Evolutionary conservation across 2,113 vertebrate species (phyloP).

Genomic region (Oenanthe oenanthe): DNA sequence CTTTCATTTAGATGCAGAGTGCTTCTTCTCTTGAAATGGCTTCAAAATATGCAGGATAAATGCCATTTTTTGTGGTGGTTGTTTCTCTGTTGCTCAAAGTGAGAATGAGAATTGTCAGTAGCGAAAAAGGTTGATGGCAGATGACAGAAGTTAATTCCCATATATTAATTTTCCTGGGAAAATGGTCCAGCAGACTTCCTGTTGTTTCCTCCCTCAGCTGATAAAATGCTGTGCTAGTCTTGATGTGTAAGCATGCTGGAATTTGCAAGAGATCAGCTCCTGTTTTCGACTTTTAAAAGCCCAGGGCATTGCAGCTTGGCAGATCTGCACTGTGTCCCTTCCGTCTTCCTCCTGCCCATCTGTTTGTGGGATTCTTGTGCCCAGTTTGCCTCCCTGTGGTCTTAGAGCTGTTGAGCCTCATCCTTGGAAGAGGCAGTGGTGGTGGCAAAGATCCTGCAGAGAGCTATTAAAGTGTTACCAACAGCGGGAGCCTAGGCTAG

Average conservation of each 20-base stretch:
- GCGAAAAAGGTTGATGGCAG: slow-evolving; percentile 6
- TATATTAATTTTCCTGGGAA: slow-evolving; percentile 31
- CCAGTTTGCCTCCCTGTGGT: slow-evolving; percentile 60
- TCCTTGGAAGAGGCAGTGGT: slow-evolving; percentile 54
- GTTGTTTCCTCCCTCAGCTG: slow-evolving; percentile 45
- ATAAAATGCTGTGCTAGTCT: slow-evolving; percentile 22
- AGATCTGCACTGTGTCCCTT: slow-evolving; percentile 26
- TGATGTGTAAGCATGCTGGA: slow-evolving; percentile 45
- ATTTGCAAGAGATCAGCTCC: slow-evolving; percentile 46
- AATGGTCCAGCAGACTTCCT: slow-evolving; percentile 26
- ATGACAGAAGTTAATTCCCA: slow-evolving; percentile 61
- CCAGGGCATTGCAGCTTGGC: slow-evolving; percentile 48
- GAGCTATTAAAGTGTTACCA: slow-evolving; percentile 64
- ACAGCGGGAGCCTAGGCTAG: slow-evolving; percentile 18
- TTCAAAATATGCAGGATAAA: slow-evolving; percentile 63
- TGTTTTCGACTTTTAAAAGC: slow-evolving; percentile 30
- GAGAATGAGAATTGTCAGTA: slow-evolving; percentile 61
- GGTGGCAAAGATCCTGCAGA: slow-evolving; percentile 67
- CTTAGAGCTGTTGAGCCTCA: slow-evolving; percentile 56
- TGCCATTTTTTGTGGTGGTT: neutral
- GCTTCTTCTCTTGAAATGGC: slow-evolving; percentile 5
- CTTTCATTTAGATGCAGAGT: slow-evolving; percentile 61
- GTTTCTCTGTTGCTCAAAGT: slow-evolving; percentile 45
- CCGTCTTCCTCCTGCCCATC: slow-evolving; percentile 40
- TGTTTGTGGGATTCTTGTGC: slow-evolving; percentile 64